Base-by-base conservation (phyloP, 2,113 vertebrate species). In the Arothron firmamentum region DNA sequence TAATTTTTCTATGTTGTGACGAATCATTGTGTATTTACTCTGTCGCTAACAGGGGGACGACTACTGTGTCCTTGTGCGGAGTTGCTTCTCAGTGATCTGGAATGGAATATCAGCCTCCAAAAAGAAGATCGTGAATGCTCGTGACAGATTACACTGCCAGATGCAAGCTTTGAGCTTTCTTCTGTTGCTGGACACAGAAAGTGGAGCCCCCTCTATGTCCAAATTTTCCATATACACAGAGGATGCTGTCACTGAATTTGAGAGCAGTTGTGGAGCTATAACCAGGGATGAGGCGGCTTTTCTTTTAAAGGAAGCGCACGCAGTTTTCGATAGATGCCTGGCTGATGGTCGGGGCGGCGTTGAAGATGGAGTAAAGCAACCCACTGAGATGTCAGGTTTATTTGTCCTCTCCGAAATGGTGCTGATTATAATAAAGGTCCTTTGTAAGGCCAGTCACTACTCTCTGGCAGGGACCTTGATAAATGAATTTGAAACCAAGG, bases 41-140 rank as follows among this genome's bases (percentile, higher is more conserved):
- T 56, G 1, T 70, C 3, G 13, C 64, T 17, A 19, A 9, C 50
- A 92, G 90, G 75, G 6, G 23, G 84, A 90, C 13, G 92, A 94
- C 56, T 92, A 89, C 47, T 52, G 17, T 0, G 74, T 87, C 0
- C 43, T 98, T 1, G 79, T 85, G 41, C 84, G 73, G 10, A 93
- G 89, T 74, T 86, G 90, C 55, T 98, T 95, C 56, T 77, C 88
- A 0, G 75, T 93, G 0, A 82, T 98, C 18, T 96, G 96, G 95
- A 94, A 81, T 6, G 76, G 62, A 48, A 41, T 83, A 0, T 75
- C 71, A 55, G 53, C 59, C 23, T 43, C 61, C 45, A 80, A 81
- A 81, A 71, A 9, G 6, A 53, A 53, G 43, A 38, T 54, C 7
- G 28, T 77, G 1, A 70, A 49, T 47, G 71, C 65, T 38, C 80